Evolutionary conservation across 2,797 vertebrate species (phyloP).

Genomic region (Eulemur rubriventer): DNA sequence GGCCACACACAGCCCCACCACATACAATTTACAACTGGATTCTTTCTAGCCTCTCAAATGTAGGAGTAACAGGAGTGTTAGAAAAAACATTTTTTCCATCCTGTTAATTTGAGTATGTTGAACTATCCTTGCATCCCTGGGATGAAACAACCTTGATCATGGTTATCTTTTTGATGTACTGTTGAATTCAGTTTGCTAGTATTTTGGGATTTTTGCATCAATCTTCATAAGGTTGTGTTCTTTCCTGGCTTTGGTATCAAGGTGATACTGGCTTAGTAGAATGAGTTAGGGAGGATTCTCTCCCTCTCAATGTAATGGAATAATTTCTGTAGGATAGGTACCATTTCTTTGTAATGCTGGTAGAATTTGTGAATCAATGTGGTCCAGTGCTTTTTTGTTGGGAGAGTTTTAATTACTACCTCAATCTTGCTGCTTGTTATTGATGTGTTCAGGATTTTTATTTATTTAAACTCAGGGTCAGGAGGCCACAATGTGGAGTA

Average conservation of each 20-base stretch:
- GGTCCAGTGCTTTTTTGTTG: not conserved
- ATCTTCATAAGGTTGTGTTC: not conserved
- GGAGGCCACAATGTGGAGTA: not conserved
- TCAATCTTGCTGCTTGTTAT: not conserved
- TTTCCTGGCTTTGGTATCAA: not conserved
- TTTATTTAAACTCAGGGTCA: not conserved
- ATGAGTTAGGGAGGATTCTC: not conserved
- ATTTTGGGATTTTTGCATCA: not conserved
- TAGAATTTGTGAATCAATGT: not conserved
- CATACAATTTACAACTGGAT: slow-evolving; percentile 6
- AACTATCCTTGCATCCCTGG: not conserved
- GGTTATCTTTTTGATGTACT: not conserved
- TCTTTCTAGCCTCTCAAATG: slow-evolving; percentile 36
- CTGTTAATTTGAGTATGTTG: not conserved
- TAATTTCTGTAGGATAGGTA: not conserved
- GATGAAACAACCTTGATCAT: not conserved
- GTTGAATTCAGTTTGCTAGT: not conserved
- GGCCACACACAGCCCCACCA: slow-evolving; percentile 42
- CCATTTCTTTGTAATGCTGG: not conserved
- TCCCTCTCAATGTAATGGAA: not conserved
- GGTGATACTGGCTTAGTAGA: not conserved
- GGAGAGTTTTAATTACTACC: not conserved
- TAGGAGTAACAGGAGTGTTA: slow-evolving; percentile 9
- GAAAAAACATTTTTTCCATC: slow-evolving; percentile 64
- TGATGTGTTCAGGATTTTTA: not conserved